Conservation (phyloP, 1,140 invertebrate species). For the Listronotus oregonensis region DNA sequence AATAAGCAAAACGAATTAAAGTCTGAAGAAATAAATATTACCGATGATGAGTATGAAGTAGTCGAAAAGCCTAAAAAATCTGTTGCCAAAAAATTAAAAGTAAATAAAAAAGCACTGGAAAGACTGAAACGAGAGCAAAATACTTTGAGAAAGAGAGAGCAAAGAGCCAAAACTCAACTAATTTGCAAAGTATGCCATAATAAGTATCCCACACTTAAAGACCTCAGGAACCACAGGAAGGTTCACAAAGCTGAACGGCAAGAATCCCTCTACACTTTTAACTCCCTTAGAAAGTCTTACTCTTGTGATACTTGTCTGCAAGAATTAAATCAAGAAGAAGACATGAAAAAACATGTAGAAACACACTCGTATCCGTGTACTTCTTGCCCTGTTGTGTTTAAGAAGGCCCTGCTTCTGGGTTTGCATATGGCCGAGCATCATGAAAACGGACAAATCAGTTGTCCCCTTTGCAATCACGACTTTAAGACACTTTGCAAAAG, state of each 20-base stretch:
- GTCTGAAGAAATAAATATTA: neutral
- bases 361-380: slow-evolving; percentile 31
- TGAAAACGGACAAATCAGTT: slow-evolving; percentile 23
- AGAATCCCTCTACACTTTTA: slow-evolving; percentile 17
- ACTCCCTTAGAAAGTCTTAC: slow-evolving; percentile 16
- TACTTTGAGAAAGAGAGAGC: slow-evolving; percentile 12
- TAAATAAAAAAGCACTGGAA: neutral
- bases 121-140: slow-evolving; percentile 1
- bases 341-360: slow-evolving; percentile 47
- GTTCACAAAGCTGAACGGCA: slow-evolving; percentile 22
- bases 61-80: neutral
- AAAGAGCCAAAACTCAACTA: slow-evolving; percentile 9
- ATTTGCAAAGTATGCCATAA: slow-evolving; percentile 20
- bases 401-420: slow-evolving; percentile 32
- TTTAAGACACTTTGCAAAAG: slow-evolving; percentile 37
- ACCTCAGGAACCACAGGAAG: slow-evolving; percentile 25
- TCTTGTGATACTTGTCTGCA: slow-evolving; percentile 38
- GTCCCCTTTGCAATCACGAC: slow-evolving; percentile 39
- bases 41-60: neutral
- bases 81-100: neutral
- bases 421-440: slow-evolving; percentile 37
- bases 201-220: slow-evolving; percentile 13
- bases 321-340: slow-evolving; percentile 31
- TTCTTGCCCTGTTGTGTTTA: slow-evolving; percentile 34
- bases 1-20: neutral